These are phyloP conservation scores for Halictus ligatus DNA, from an alignment of 2,888 invertebrate genomes.

Conservation along the genomic window DNA sequence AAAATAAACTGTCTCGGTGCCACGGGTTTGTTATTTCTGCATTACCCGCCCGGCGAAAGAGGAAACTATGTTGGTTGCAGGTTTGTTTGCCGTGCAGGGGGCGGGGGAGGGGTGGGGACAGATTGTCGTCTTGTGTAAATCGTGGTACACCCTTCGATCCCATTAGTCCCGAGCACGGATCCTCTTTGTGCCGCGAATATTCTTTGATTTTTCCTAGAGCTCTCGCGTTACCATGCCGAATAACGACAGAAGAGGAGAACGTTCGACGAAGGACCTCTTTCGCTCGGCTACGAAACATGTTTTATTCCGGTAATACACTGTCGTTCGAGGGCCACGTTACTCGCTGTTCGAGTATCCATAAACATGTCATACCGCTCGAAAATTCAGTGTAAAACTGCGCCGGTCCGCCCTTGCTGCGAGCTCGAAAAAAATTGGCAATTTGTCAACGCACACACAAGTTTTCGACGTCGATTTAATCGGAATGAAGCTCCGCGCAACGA, in stretches of 20 bases:
- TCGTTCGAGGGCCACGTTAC: neutral
- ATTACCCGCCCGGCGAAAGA: slow-evolving; percentile 73
- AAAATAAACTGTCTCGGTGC: slow-evolving; percentile 71
- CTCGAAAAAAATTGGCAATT: slow-evolving; percentile 1
- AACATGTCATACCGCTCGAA: neutral
- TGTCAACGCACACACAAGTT: neutral
- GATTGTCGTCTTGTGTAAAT: slow-evolving; percentile 69
- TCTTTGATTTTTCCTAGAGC: slow-evolving; percentile 6
- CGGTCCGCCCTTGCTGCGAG: neutral
- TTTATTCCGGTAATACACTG: neutral
- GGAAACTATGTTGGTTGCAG: slow-evolving; percentile 69
- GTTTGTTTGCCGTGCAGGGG: slow-evolving; percentile 54
- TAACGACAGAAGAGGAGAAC: slow-evolving; percentile 10
- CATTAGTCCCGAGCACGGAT: slow-evolving; percentile 50
- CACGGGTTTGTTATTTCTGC: slow-evolving; percentile 78
- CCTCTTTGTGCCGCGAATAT: slow-evolving; percentile 23
- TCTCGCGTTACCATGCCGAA: neutral
- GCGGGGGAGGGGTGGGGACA: too few relatives aligned
- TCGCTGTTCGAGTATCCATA: neutral
- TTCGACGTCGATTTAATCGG: slow-evolving; percentile 5
- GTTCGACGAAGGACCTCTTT: neutral
- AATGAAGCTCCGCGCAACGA: neutral
- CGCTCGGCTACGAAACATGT: neutral
- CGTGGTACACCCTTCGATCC: slow-evolving; percentile 60
- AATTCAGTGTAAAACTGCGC: neutral